Evolutionary conservation across 2,888 invertebrate genomes (phyloP).

Genomic region (Hedya salicella): DNA sequence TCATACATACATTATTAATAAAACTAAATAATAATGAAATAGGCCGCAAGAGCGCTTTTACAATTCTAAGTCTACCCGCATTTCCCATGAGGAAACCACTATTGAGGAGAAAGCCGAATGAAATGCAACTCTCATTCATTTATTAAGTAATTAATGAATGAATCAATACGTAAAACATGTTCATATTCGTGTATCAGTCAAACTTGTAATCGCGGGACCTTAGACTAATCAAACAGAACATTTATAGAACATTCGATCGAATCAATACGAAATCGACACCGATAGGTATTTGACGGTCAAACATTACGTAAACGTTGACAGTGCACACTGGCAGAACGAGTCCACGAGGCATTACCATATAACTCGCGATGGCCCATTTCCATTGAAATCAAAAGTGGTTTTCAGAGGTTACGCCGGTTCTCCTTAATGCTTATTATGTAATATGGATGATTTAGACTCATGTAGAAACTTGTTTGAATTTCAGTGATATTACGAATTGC

Average conservation of each 20-base stretch:
- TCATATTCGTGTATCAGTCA: background rate
- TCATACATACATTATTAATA: no score
- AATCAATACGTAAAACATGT: no score
- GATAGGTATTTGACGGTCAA: slow-evolving; percentile 12
- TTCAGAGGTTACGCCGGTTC: slow-evolving; percentile 50
- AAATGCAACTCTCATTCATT: no score
- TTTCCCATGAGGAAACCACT: no score
- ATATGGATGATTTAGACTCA: background rate
- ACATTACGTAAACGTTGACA: slow-evolving; percentile 2
- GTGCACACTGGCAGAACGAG: slow-evolving; percentile 7
- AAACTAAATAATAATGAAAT: no score
- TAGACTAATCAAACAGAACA: background rate
- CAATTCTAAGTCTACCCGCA: no score
- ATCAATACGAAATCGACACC: slow-evolving; percentile 6
- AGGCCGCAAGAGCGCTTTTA: no score
- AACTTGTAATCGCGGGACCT: background rate
- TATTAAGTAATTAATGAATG: no score
- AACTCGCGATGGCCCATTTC: slow-evolving; percentile 29
- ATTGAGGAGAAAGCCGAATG: no score
- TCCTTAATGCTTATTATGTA: slow-evolving; percentile 1
- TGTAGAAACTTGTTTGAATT: background rate
- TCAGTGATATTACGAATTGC: no score
- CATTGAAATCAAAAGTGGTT: slow-evolving; percentile 71
- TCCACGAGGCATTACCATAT: slow-evolving; percentile 34
- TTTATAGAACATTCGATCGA: slow-evolving; percentile 7